Evolutionary conservation across 1,140 invertebrate species (phyloP), one percentile per base, ranked within the genome.

Genomic region (Heterodera carotae): DNA sequence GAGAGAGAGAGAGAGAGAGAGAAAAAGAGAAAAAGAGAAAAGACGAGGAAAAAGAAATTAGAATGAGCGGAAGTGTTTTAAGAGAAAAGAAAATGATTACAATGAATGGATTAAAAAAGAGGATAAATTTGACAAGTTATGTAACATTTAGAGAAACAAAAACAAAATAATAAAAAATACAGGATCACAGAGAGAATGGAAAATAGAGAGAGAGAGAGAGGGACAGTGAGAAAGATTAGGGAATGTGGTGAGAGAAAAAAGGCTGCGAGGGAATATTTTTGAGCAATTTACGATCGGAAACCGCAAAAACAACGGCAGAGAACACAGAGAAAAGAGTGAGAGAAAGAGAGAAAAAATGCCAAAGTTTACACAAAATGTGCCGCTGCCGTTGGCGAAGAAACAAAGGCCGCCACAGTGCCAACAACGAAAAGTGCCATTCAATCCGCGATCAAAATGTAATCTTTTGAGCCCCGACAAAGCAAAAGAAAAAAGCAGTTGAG

Each of bases 281-380:
- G 39, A 43, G 39, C 5, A 34, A 34, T 67, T 67, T 67, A 67
- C 36, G 64, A 36, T 18, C 36, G 64, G 36, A 67, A 67, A 67
- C 31, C 64, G 25, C 31, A 67, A 67, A 22, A 69, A 34, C 34
- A 69, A 31, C 34, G n/a, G 12, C 43, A 33, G 31, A 31, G 43
- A 29, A 29, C 5, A n/a, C 22, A 43, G 39, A 43, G 39, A 43
- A 43, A 33, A 67, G 22, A 67, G 15, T 3, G 22, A 67, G 36
- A 22, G 36, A 67, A 22, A 67, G 18, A 3, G 31, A 25, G 36
- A 67, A 25, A 15, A 67, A 67, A 25, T 67, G 31, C 31, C n/a
- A 15, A 67, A 67, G 31, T 18, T 67, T 15, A 67, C 31, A 67
- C 36, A 18, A 33, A n/a, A 25, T 22, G 15, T 43, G 39, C 6